These are phyloP conservation scores for Dione juno DNA, from an alignment of 2,888 invertebrate species.

Conservation along the genomic window DNA sequence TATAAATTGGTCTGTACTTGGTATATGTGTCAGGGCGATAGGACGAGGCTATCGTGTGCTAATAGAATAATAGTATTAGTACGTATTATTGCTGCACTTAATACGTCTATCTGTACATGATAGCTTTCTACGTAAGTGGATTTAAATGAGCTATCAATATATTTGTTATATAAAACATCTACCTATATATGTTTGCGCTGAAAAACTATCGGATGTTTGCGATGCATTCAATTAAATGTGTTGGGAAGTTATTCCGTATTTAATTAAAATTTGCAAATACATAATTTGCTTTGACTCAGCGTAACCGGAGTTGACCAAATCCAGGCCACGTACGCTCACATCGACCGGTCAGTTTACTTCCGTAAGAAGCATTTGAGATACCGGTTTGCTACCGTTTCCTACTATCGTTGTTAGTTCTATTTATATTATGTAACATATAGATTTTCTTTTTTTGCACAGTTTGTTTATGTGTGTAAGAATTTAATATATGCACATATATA, in stretches of 20 bases:
- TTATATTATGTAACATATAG: conserved; percentile 10
- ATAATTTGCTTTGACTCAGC: conserved; percentile 20
- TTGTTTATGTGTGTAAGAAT: neutral
- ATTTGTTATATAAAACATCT: neutral
- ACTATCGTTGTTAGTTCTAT: conserved; percentile 14
- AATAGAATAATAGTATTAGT: conserved; percentile 44
- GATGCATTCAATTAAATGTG: neutral
- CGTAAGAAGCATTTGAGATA: conserved; percentile 38
- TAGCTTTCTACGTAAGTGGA: neutral
- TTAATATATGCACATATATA: too few relatives aligned
- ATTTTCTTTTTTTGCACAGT: neutral
- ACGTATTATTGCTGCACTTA: conserved; percentile 30
- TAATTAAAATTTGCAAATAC: conserved; percentile 15
- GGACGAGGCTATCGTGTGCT: conserved; percentile 54
- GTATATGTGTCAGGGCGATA: conserved; percentile 69
- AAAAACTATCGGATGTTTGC: neutral
- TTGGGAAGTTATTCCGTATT: neutral
- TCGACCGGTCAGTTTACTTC: conserved; percentile 44
- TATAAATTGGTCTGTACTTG: conserved; percentile 57
- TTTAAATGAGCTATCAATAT: neutral
- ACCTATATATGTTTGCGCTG: neutral
- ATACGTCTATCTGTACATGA: conserved; percentile 13
- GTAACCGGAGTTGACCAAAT: conserved; percentile 28
- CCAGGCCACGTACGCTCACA: conserved; percentile 35
- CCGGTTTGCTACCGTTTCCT: conserved; percentile 38